phyloP scores from a whole-genome alignment of 2,797 vertebrate species.

The Cynopterus sphinx region DNA sequence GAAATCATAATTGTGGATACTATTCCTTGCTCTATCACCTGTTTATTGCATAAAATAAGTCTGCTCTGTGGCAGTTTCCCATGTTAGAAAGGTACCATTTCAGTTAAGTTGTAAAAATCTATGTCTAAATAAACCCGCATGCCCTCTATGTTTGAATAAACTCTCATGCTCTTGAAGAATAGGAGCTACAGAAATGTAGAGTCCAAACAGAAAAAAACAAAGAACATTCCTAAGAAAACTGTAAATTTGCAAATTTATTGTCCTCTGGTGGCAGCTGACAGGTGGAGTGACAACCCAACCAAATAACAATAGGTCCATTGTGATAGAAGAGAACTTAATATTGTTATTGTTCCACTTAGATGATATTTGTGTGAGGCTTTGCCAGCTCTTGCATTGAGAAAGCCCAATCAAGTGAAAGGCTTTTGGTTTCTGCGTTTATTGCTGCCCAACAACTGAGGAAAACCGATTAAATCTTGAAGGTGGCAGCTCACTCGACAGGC shows the following conservation, averaged over 20 bases:
- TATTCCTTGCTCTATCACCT: slow-evolving; percentile 33
- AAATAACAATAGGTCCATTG: slow-evolving; percentile 77
- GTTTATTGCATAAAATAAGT: slow-evolving; percentile 6
- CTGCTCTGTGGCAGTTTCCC: background rate
- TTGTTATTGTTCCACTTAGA: slow-evolving; percentile 80
- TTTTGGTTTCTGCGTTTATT: slow-evolving; percentile 78
- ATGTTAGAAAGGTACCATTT: slow-evolving; percentile 22
- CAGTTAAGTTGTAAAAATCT: slow-evolving; percentile 32
- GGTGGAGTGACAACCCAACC: slow-evolving; percentile 66
- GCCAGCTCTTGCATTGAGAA: slow-evolving; percentile 76
- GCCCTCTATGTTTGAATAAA: slow-evolving; percentile 29
- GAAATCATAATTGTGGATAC: background rate
- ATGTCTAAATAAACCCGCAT: slow-evolving; percentile 14
- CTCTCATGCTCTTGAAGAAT: background rate
- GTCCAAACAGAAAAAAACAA: slow-evolving; percentile 26
- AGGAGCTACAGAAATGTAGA: background rate
- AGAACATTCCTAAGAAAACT: slow-evolving; percentile 72
- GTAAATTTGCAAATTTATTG: slow-evolving; percentile 73
- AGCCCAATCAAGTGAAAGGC: slow-evolving; percentile 75
- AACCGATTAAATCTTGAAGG: slow-evolving; percentile 76
- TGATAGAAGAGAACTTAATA: slow-evolving; percentile 76
- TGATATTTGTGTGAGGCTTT: slow-evolving; percentile 56
- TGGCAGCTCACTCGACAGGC: slow-evolving; percentile 73
- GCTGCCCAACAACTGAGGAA: slow-evolving; percentile 71
- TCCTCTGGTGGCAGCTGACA: slow-evolving; percentile 72